phyloP scores from a whole-genome alignment of 2,888 invertebrate genomes.

The Diaphora mendica region DNA sequence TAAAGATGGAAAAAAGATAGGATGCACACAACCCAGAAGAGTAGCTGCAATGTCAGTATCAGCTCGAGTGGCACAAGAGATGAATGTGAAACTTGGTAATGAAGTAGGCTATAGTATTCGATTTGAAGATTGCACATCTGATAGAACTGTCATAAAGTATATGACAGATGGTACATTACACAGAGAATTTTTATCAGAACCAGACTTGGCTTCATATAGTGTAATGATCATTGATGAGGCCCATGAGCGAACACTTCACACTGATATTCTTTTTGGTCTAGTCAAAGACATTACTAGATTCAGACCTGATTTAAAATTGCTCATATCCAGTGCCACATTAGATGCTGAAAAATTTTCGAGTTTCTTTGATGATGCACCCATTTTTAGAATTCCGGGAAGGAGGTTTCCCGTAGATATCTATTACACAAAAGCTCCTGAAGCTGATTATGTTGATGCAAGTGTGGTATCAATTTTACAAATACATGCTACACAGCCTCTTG shows the following conservation, averaged over 20 bases:
- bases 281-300: slow-evolving; percentile 98
- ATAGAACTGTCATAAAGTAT: slow-evolving; percentile 98
- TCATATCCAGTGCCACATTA: slow-evolving; percentile 99
- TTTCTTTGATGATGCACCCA: slow-evolving; percentile 99
- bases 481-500: slow-evolving; percentile 98
- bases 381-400: slow-evolving; percentile 98
- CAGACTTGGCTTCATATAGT: slow-evolving; percentile 97
- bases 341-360: slow-evolving; percentile 99
- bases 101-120: slow-evolving; percentile 96
- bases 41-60: slow-evolving; percentile 99
- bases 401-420: slow-evolving; percentile 99
- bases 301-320: slow-evolving; percentile 96
- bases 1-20: slow-evolving; percentile 94
- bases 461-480: slow-evolving; percentile 99
- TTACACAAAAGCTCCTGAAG: slow-evolving; percentile 99
- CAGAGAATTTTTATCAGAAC: slow-evolving; percentile 98
- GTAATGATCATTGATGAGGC: slow-evolving; percentile 99
- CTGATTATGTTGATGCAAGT: slow-evolving; percentile 99
- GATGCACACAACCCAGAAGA: slow-evolving; percentile 98
- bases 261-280: slow-evolving; percentile 98
- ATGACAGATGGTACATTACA: slow-evolving; percentile 99
- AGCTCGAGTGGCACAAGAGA: slow-evolving; percentile 98
- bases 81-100: slow-evolving; percentile 97
- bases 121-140: slow-evolving; percentile 99
- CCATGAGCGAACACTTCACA: slow-evolving; percentile 98